Evolutionary conservation across 1,140 invertebrate genomes (phyloP), one percentile per base, ranked within the genome.

Genomic region (Drepana arcuata): DNA sequence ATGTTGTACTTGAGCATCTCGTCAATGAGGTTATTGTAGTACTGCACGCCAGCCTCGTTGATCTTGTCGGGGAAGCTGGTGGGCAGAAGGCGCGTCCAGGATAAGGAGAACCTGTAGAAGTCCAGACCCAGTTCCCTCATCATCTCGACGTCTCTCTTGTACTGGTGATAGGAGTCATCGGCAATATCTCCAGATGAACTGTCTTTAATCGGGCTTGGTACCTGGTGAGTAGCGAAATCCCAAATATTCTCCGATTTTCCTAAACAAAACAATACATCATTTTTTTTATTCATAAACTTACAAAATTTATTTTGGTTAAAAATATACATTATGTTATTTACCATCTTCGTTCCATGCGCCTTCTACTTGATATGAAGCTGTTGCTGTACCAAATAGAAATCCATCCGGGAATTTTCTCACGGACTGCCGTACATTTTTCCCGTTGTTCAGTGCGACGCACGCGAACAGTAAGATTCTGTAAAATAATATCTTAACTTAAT

Each of bases 31-130:
- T 84, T 84, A 41, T 86, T 88, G 53, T 90, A 91, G 41, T 89
- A 89, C 13, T 83, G 63, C 1, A 90, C 79, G 34, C 88, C 89
- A 4, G 79, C 63, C 34, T 80, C 64, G 45, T 87, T 90, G 2
- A 90, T 78, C 1, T 78, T 43, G 38, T 84, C 74, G 11, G 81
- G 71, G 25, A 85, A 86, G 35, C 89, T 88, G 3, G 72, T 81
- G 3, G 90, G 89, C 30, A 90, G 57, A 2, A 91, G 84, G 18
- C 90, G 56, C 0, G 88, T 42, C 90, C 89, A 91, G 1, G 87
- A 86, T 14, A 91, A 45, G 0, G 89, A 91, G 60, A 91, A 89
- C 18, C 90, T 80, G 53, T 91, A 91, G 21, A 81, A 74, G 29
- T 84, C 72, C 0, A 87, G 71, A 13, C 84, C 82, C 6, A 86